Evolutionary conservation across 2,888 invertebrate species (phyloP).

Genomic region (Torymus texanus): DNA sequence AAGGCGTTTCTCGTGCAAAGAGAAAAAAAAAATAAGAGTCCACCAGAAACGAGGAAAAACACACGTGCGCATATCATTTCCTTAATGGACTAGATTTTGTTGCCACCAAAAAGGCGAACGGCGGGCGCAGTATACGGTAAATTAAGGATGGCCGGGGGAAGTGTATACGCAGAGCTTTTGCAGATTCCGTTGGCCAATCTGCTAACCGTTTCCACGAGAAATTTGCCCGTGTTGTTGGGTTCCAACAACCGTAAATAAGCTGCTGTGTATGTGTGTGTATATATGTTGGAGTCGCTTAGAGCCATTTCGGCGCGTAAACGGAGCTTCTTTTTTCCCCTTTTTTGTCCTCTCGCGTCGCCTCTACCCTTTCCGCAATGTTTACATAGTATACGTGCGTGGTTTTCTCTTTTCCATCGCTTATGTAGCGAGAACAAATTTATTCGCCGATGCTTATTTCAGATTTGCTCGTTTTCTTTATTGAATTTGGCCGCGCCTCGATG

Average conservation of each 20-base stretch:
- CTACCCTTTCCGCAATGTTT: neutral
- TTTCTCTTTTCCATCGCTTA: neutral
- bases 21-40: neutral
- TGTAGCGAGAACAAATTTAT: constrained; percentile 24
- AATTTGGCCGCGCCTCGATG: constrained; percentile 18
- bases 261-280: neutral
- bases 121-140: neutral
- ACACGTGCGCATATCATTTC: constrained; percentile 58
- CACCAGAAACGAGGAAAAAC: constrained; percentile 21
- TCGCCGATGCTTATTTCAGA: constrained; percentile 24
- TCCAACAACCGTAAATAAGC: constrained; percentile 55
- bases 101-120: constrained; percentile 14
- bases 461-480: constrained; percentile 35
- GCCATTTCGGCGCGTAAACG: no score
- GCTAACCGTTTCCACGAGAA: constrained; percentile 60
- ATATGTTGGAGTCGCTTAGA: no score
- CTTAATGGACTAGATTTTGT: constrained; percentile 59
- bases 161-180: neutral
- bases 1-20: neutral
- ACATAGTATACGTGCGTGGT: neutral
- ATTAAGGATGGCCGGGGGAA: constrained; percentile 29
- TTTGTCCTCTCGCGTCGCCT: no score
- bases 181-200: constrained; percentile 54
- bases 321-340: no score
- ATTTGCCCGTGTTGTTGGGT: constrained; percentile 53